Evolutionary conservation across 2,888 invertebrate species (phyloP), one percentile per base, ranked within the genome.

Genomic region (Saturnia japonica): DNA sequence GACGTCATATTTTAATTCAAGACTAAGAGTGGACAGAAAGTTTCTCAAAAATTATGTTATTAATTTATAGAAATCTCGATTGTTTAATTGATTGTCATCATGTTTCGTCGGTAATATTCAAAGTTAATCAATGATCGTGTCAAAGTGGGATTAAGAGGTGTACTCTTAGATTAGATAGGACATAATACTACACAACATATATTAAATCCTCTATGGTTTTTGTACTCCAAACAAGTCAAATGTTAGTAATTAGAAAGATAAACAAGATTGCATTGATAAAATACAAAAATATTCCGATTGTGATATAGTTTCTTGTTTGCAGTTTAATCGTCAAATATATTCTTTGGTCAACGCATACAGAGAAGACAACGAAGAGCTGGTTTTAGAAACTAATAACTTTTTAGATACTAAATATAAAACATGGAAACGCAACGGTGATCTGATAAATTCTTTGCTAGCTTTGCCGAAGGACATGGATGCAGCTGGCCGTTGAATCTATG

Each of bases 391-490:
- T 0, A 85, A 88, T 71, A 78, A 85, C 1, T 75, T 82, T n/a
- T 76, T 85, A 67, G 81, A 88, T 73, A 88, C 84, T 1, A 87
- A 87, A 74, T 89, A 84, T 74, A 85, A 83, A 73, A 84, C 91
- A 62, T 93, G 94, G 74, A 96, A 96, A 80, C 92, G 96, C 8
- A 96, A 96, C 80, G 96, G 96, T 0, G 96, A 97, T 81, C 88
- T 96, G 11, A 97, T 96, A 77, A 97, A 96, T 84, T 96, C 97
- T 0, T 91, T 97, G n/a, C 89, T 97, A 57, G 95, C 96, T n/a
- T 86, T 97, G 68, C 97, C 97, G 12, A 96, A 96, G 81, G 96
- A 95, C 74, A 95, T 97, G 95, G 95, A 96, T 79, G 96, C 96
- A 71, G 97, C 96, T 62, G 97, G 97, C 69, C 96, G 96, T 86